These are phyloP conservation scores for Zosterops lateralis DNA, from an alignment of 2,113 vertebrate genomes.

Conservation along the genomic window DNA sequence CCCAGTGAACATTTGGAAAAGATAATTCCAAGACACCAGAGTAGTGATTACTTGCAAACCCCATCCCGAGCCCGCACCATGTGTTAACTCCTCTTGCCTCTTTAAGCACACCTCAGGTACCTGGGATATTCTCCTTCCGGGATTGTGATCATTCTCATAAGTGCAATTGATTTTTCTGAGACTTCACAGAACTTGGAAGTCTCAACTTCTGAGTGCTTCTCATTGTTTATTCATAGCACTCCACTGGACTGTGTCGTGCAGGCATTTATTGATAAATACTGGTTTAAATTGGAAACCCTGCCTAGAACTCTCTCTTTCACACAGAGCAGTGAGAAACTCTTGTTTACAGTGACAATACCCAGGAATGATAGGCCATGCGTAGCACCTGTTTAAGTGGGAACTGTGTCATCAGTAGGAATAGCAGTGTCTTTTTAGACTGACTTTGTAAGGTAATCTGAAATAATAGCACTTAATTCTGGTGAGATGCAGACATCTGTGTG, in stretches of 20 bases:
- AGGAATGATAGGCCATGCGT: not conserved
- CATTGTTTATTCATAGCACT: slow-evolving; percentile 29
- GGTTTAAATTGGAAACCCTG: slow-evolving; percentile 27
- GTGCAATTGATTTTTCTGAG: not conserved
- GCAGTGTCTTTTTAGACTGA: not conserved
- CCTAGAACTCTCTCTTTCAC: not conserved
- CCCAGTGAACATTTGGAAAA: slow-evolving; percentile 43
- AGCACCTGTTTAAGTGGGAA: not conserved
- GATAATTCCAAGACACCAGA: slow-evolving; percentile 4
- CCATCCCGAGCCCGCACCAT: not conserved
- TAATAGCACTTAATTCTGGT: not conserved
- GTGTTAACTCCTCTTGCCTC: slow-evolving; percentile 19
- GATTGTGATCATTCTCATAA: not conserved
- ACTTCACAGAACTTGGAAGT: slow-evolving; percentile 14
- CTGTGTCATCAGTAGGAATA: not conserved
- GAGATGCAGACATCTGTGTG: not conserved
- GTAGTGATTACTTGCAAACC: slow-evolving; percentile 34
- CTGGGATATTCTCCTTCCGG: not conserved
- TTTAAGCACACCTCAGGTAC: slow-evolving; percentile 10
- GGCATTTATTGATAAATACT: slow-evolving; percentile 57
- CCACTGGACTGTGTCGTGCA: not conserved
- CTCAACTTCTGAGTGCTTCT: slow-evolving; percentile 11
- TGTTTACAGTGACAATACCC: not conserved
- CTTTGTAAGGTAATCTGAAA: not conserved
- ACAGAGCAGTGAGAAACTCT: not conserved